Conservation (phyloP, 2,113 vertebrate genomes). For the Microcebus lehilahytsara region DNA sequence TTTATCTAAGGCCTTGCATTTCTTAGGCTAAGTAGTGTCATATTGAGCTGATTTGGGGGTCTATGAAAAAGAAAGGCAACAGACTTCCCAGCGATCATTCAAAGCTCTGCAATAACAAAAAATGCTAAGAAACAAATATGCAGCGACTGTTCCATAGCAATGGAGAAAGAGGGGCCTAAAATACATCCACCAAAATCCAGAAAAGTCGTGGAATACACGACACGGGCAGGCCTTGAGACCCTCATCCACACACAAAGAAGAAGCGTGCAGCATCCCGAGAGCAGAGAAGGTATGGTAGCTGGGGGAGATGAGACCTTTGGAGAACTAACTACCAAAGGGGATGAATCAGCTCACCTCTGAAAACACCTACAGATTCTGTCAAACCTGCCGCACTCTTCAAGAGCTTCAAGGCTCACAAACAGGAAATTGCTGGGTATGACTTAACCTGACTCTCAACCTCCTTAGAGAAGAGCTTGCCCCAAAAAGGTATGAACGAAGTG, state of each 20-base stretch:
- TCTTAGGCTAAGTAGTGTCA: not conserved
- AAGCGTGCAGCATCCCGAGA: not conserved
- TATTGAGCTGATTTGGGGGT: not conserved
- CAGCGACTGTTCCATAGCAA: not conserved
- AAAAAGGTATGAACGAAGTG: slow-evolving; percentile 61
- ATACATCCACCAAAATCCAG: not conserved
- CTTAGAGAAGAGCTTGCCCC: slow-evolving; percentile 47
- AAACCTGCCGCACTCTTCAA: slow-evolving; percentile 62
- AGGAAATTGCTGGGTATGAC: slow-evolving; percentile 75
- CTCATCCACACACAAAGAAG: not conserved
- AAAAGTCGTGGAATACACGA: not conserved
- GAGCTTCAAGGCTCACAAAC: slow-evolving; percentile 73
- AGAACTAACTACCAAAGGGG: slow-evolving; percentile 45
- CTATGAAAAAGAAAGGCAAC: not conserved
- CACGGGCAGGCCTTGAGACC: not conserved
- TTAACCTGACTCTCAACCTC: slow-evolving; percentile 71
- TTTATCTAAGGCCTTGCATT: not conserved
- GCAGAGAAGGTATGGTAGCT: not conserved
- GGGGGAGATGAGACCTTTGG: not conserved
- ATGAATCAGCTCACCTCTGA: slow-evolving; percentile 71
- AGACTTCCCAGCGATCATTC: not conserved
- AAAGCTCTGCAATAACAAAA: not conserved
- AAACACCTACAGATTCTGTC: slow-evolving; percentile 73
- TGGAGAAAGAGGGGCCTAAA: not conserved
- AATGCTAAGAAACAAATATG: not conserved